These are phyloP conservation scores for Enteromius unitaeniatus DNA, from an alignment of 2,797 vertebrate species.

Conservation along the genomic window DNA sequence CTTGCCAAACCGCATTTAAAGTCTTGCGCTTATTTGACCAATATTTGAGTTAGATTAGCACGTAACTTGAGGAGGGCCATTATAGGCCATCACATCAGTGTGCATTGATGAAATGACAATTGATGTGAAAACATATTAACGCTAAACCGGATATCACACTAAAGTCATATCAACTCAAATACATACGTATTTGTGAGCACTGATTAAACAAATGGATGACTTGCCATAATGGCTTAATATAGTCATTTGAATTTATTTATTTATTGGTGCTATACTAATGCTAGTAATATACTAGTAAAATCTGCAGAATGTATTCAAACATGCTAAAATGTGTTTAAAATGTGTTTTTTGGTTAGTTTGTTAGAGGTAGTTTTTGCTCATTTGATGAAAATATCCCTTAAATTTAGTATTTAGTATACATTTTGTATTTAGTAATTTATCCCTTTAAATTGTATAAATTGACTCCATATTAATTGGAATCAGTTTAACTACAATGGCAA, in stretches of 20 bases:
- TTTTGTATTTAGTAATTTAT: too few relatives aligned
- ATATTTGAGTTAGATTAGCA: constrained; percentile 71
- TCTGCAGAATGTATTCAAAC: neutral
- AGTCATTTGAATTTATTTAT: neutral
- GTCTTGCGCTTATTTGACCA: constrained; percentile 66
- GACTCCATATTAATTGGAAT: neutral
- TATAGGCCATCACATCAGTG: constrained; percentile 44
- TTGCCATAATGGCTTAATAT: neutral
- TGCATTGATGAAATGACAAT: constrained; percentile 32
- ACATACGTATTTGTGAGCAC: neutral
- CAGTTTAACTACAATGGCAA: neutral
- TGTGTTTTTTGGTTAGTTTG: neutral
- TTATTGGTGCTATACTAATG: neutral
- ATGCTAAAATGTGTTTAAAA: neutral
- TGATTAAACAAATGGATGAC: neutral
- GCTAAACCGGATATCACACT: constrained; percentile 26
- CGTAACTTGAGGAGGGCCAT: constrained; percentile 58
- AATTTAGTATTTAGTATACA: neutral
- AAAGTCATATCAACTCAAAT: neutral
- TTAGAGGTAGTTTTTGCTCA: neutral
- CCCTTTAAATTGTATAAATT: too few relatives aligned
- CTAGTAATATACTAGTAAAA: neutral
- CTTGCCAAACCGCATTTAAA: constrained; percentile 55
- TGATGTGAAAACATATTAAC: constrained; percentile 37
- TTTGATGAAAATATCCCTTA: neutral